Evolutionary conservation across 2,113 vertebrate genomes (phyloP).

Genomic region (Zootoca vivipara): DNA sequence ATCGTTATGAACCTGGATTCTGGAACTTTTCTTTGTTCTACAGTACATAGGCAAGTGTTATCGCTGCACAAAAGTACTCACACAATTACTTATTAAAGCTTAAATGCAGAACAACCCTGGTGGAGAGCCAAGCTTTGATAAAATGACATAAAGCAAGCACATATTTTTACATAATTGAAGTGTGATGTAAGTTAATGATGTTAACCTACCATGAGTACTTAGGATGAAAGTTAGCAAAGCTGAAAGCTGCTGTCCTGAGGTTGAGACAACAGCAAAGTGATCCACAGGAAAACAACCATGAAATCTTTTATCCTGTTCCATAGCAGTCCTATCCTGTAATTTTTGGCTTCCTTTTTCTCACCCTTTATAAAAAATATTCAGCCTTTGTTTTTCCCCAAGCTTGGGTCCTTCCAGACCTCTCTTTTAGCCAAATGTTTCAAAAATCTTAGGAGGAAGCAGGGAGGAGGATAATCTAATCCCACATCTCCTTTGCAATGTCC

Average conservation of each 20-base stretch:
- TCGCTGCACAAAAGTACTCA: conserved; percentile 63
- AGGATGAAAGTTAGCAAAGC: conserved; percentile 10
- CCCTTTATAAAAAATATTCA: not conserved
- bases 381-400: not conserved
- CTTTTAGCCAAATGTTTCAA: not conserved
- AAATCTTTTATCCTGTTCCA: conserved; percentile 8
- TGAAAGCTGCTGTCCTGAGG: not conserved
- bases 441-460: not conserved
- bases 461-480: not conserved
- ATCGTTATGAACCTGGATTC: conserved; percentile 47
- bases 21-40: conserved; percentile 56
- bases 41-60: conserved; percentile 56
- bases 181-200: conserved; percentile 34
- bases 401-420: not conserved
- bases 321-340: conserved; percentile 10
- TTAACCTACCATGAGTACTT: conserved; percentile 11
- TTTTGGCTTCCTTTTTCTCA: conserved; percentile 22
- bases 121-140: conserved; percentile 50
- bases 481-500: not conserved
- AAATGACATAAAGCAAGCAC: conserved; percentile 32
- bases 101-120: conserved; percentile 54
- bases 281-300: conserved; percentile 5
- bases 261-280: conserved; percentile 28
- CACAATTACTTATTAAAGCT: conserved; percentile 62
- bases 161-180: conserved; percentile 40